Evolutionary conservation across 1,140 invertebrate species (phyloP), one percentile per base, ranked within the genome.

Genomic region (Habropoda laboriosa): DNA sequence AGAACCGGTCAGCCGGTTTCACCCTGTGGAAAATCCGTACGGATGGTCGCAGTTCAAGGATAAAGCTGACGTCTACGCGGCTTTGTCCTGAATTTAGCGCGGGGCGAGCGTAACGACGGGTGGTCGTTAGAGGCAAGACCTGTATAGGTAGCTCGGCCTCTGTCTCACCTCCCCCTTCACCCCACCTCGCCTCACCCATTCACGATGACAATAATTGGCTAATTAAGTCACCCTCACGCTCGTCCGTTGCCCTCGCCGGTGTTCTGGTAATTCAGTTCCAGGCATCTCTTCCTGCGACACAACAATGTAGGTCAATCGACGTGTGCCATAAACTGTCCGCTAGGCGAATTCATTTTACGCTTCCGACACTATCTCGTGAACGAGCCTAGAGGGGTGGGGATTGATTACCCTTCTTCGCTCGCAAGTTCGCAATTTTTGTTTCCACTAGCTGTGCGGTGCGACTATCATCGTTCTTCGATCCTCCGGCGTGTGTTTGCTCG

Each of bases 271-370:
- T 87, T 87, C 71, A 71, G 68, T 71, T 61, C 58, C 63, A 35
- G 73, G 58, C 81, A 40, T 71, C 78, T 78, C 70, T 85, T 85
- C 79, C 82, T 70, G 57, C 70, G 58, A 75, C 74, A 73, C 64
- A 72, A 80, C 55, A 66, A 87, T 87, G 67, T 85, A 66, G 86
- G 85, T 87, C 86, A 86, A 87, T 86, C 74, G 85, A 75, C 58
- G 80, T 75, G 82, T 82, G 72, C 57, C 72, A 79, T 78, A 76
- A 84, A 72, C 75, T 73, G 85, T 76, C 42, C 51, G 35, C 66
- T 67, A 75, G 51, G 60, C 68, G 57, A 74, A 79, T 82, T 85
- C 58, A 68, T 75, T 77, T 71, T 51, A 82, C 74, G 72, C 57
- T 74, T 80, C 68, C 74, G 61, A 75, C 57, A 30, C 18, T 57